Evolutionary conservation across 2,888 invertebrate species (phyloP).

Genomic region (Litoditis marina): DNA sequence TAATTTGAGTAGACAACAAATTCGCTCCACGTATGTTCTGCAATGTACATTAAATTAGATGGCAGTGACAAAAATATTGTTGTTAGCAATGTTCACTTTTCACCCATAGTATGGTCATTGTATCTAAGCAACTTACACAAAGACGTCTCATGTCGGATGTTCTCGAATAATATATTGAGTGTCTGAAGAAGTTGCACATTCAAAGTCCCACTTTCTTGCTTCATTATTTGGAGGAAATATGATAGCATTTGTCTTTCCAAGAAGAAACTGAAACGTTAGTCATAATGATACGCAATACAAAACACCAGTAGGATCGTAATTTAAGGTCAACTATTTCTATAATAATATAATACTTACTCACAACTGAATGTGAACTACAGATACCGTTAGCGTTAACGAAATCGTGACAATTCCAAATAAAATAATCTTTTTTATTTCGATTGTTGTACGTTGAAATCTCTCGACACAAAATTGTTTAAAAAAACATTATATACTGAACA

Average conservation of each 20-base stretch:
- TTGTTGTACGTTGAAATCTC: not conserved
- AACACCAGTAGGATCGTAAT: too few relatives aligned
- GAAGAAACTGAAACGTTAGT: constrained; percentile 79
- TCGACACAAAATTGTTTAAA: not conserved
- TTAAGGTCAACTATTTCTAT: too few relatives aligned
- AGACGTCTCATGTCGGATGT: constrained; percentile 96
- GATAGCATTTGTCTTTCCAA: constrained; percentile 98
- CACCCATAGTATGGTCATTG: too few relatives aligned
- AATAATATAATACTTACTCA: constrained; percentile 7
- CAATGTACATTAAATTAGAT: constrained; percentile 10
- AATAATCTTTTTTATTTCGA: not conserved
- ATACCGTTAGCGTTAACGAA: too few relatives aligned
- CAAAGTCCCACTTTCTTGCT: constrained; percentile 92
- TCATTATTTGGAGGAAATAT: constrained; percentile 93
- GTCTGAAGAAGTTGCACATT: constrained; percentile 97
- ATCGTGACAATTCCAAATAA: not conserved
- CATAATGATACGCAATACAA: too few relatives aligned
- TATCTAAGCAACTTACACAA: constrained; percentile 93
- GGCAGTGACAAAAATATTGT: constrained; percentile 3
- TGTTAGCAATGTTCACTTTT: too few relatives aligned
- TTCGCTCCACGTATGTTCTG: too few relatives aligned
- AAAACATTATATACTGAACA: constrained; percentile 76
- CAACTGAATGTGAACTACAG: too few relatives aligned
- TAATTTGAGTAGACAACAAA: too few relatives aligned
- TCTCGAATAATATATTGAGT: constrained; percentile 96